Conservation (phyloP, 2,888 invertebrate genomes). For the Dicyrtomina minuta region DNA sequence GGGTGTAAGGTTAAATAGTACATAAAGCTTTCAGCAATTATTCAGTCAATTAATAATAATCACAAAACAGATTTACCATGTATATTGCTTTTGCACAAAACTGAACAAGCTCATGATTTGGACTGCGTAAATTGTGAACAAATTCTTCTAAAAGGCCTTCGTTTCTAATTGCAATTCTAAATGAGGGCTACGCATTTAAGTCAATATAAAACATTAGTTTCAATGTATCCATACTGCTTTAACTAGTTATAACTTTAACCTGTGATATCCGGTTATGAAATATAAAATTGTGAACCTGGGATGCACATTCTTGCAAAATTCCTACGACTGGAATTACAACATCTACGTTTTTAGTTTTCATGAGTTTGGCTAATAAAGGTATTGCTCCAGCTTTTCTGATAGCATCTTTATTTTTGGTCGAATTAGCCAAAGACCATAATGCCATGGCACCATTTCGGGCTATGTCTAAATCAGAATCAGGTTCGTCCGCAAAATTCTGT, state of each 20-base stretch:
- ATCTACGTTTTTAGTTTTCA: conserved; percentile 79
- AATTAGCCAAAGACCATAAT: conserved; percentile 82
- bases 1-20: not conserved
- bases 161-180: conserved; percentile 79
- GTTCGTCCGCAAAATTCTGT: conserved; percentile 12
- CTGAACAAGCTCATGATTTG: conserved; percentile 73
- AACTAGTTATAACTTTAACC: not conserved
- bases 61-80: conserved; percentile 65
- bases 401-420: conserved; percentile 74
- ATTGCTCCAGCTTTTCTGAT: conserved; percentile 72
- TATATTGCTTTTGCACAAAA: conserved; percentile 89
- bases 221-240: not conserved
- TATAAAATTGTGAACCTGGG: conserved; percentile 60
- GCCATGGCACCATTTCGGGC: conserved; percentile 80
- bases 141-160: conserved; percentile 86
- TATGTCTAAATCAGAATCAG: conserved; percentile 59
- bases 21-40: too few relatives aligned
- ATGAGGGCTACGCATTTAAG: too few relatives aligned
- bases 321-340: conserved; percentile 87
- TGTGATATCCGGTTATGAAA: too few relatives aligned
- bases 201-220: too few relatives aligned
- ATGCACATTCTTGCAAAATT: conserved; percentile 80
- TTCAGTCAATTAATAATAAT: not conserved
- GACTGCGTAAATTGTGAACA: conserved; percentile 74
- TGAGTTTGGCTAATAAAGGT: conserved; percentile 68